Evolutionary conservation across 1,140 invertebrate species (phyloP), one percentile per base, ranked within the genome.

Genomic region (Dolichoris vasculosae): DNA sequence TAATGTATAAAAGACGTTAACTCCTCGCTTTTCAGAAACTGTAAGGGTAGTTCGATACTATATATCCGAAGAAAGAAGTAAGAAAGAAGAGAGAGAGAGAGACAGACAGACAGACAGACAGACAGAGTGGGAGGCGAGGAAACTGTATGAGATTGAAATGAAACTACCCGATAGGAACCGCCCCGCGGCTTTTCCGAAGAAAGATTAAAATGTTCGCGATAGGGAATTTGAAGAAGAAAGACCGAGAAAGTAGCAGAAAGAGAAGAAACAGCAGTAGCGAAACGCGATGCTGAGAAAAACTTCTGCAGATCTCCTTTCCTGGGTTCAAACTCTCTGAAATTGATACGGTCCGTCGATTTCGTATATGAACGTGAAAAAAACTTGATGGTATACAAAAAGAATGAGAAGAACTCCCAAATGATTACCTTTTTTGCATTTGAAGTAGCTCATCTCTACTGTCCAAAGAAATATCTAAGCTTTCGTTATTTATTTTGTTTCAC

Each of bases 121-220:
- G 32, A 46, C n/a, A n/a, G n/a, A n/a, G n/a, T n/a, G n/a, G n/a
- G n/a, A n/a, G n/a, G n/a, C n/a, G 63, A 46, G 63, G 30, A 20
- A 64, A 26, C 69, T 77, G 59, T 84, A 89, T 89, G 89, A 90
- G 88, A 91, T 91, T 92, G 91, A 91, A 92, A 91, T 92, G 90
- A 89, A 92, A 91, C 91, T 90, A 91, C 88, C 89, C 88, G 89
- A 89, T 89, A 89, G 88, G 75, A 90, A 87, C 88, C 89, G 86
- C 89, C 89, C 90, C 89, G 89, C 91, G 90, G 91, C 90, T 91
- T 90, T 91, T 89, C 88, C 89, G 86, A 91, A 88, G 90, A 92
- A 92, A 92, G 91, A 92, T 92, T 91, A 90, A 92, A 91, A 91
- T 89, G 90, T 91, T 91, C 84, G 79, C 84, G 87, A 88, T 87